Percentiles rank a stretch among this genome's conserved stretches.
Conservation (phyloP, 2,888 invertebrate genomes). For the Dusona sp. region DNA sequence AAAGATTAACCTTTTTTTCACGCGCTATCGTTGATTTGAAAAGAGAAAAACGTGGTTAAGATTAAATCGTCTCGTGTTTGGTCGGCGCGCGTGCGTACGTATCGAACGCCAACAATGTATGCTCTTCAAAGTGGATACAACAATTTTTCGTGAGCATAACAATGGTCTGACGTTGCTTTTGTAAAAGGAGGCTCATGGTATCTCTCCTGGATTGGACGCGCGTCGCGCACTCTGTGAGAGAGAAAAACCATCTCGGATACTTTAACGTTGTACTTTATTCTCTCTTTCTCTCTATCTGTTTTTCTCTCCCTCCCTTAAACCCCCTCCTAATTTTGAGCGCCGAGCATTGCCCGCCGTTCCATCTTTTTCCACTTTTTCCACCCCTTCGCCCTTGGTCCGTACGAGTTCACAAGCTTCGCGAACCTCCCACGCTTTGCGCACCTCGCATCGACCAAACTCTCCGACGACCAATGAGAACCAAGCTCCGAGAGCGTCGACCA, state of each 20-base stretch:
- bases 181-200: slow-evolving; percentile 79
- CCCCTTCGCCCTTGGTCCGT: slow-evolving; percentile 48
- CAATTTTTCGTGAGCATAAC: slow-evolving; percentile 78
- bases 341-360: background rate
- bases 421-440: slow-evolving; percentile 67
- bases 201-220: slow-evolving; percentile 71
- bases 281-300: slow-evolving; percentile 37
- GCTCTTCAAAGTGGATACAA: slow-evolving; percentile 70
- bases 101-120: slow-evolving; percentile 76
- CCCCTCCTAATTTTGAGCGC: slow-evolving; percentile 15
- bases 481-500: slow-evolving; percentile 56
- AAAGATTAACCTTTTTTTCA: background rate
- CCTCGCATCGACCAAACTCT: slow-evolving; percentile 60
- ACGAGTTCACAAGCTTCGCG: slow-evolving; percentile 41
- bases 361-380: slow-evolving; percentile 48
- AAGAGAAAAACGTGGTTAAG: slow-evolving; percentile 5
- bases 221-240: slow-evolving; percentile 67
- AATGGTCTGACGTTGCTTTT: slow-evolving; percentile 77
- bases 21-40: background rate
- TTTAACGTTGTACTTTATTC: slow-evolving; percentile 12
- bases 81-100: slow-evolving; percentile 76
- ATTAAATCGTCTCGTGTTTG: slow-evolving; percentile 50
- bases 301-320: slow-evolving; percentile 23
- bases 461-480: slow-evolving; percentile 57
- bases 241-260: slow-evolving; percentile 61